A percentile compares a stretch with the other conserved stretches of the same genome.
Evolutionary conservation across 2,888 invertebrate species (phyloP).

Genomic region (Eristalis tenax): DNA sequence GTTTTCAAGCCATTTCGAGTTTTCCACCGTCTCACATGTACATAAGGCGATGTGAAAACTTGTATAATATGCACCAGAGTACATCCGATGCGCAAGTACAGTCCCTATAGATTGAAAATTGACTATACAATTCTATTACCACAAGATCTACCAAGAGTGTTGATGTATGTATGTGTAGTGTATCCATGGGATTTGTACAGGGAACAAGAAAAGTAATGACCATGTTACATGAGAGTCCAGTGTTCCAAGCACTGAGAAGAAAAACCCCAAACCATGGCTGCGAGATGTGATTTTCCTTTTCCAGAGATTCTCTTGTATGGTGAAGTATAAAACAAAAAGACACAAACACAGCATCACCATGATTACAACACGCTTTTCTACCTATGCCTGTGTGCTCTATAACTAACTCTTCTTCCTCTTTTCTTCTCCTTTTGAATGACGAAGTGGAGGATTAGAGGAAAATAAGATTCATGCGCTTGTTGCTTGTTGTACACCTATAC

Average conservation of each 20-base stretch:
- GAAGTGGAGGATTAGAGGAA: constrained; percentile 66
- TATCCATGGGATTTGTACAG: constrained; percentile 21
- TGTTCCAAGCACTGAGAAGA: constrained; percentile 5
- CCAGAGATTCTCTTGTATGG: constrained; percentile 16
- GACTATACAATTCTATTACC: constrained; percentile 50
- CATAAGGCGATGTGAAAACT: constrained; percentile 51
- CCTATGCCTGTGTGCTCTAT: not conserved
- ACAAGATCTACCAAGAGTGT: not conserved
- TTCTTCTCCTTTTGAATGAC: constrained; percentile 44
- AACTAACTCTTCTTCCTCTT: constrained; percentile 11
- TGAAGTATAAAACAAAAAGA: constrained; percentile 33
- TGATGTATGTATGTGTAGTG: not conserved
- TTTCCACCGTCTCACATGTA: constrained; percentile 39
- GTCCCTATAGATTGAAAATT: constrained; percentile 54
- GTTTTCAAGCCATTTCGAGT: constrained; percentile 28
- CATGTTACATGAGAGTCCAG: constrained; percentile 50
- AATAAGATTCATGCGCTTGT: constrained; percentile 62
- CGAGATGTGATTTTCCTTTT: constrained; percentile 56
- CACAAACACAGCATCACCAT: constrained; percentile 50
- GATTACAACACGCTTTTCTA: not conserved
- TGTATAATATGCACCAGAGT: constrained; percentile 49
- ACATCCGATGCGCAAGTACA: constrained; percentile 58
- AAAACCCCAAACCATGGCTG: constrained; percentile 6
- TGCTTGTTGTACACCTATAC: constrained; percentile 36
- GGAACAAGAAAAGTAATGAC: constrained; percentile 52